Percentiles rank a stretch among this genome's conserved stretches.
These are phyloP conservation scores for Xylota sylvarum DNA, from an alignment of 2,888 invertebrate genomes.

Conservation along the genomic window DNA sequence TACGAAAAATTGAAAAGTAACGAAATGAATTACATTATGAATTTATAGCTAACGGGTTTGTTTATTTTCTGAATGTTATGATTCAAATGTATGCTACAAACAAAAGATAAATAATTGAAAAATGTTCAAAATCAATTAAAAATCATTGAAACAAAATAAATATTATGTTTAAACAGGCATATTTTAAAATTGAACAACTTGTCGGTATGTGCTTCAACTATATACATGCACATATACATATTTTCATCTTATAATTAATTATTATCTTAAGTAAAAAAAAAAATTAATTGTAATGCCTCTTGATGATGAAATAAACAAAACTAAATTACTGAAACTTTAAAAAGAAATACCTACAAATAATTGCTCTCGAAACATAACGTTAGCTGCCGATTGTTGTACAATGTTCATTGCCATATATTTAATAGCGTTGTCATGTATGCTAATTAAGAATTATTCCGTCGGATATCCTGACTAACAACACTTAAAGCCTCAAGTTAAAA, in stretches of 20 bases:
- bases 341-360: neutral
- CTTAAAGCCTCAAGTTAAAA: no score
- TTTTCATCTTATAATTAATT: constrained; percentile 70
- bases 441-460: no score
- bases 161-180: constrained; percentile 29
- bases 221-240: constrained; percentile 55
- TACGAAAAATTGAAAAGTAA: neutral
- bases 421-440: no score
- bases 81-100: constrained; percentile 30
- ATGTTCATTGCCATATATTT: no score
- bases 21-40: constrained; percentile 21
- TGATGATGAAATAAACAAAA: constrained; percentile 67
- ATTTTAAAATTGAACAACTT: constrained; percentile 47
- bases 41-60: constrained; percentile 3
- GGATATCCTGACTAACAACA: no score
- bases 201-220: constrained; percentile 60
- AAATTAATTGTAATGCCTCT: constrained; percentile 67
- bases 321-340: constrained; percentile 1
- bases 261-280: constrained; percentile 60
- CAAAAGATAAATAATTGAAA: constrained; percentile 26
- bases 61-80: constrained; percentile 28
- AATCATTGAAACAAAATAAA: constrained; percentile 25
- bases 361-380: no score
- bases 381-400: no score
- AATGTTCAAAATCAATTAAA: constrained; percentile 9